A percentile compares a stretch with the other conserved stretches of the same genome.
phyloP scores from a whole-genome alignment of 2,113 vertebrate genomes.

The Oxyruncus cristatus region DNA sequence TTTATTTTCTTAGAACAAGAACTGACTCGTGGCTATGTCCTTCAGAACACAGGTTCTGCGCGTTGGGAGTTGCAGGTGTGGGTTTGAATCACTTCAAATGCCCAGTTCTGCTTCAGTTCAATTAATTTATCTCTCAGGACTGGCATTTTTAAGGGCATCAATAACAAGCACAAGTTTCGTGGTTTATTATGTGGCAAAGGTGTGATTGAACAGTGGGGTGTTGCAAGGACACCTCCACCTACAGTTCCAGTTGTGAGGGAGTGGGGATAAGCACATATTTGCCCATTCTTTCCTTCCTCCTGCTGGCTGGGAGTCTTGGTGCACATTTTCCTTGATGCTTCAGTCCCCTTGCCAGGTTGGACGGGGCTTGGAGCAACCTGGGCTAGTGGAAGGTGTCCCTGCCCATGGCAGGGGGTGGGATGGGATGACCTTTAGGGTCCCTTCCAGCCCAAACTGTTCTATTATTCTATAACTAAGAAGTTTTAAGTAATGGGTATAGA shows the following conservation, averaged over 20 bases:
- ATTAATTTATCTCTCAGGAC: neutral
- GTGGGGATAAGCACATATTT: neutral
- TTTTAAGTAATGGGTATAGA: neutral
- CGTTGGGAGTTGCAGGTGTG: neutral
- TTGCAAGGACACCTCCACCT: neutral
- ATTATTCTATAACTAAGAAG: neutral
- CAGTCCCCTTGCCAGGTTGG: neutral
- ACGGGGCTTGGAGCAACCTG: neutral
- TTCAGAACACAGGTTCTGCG: neutral
- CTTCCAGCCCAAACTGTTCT: neutral
- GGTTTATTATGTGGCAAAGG: neutral
- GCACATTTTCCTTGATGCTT: neutral
- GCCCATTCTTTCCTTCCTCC: neutral
- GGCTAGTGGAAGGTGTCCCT: neutral
- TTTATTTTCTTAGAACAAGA: neutral
- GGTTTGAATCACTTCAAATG: neutral
- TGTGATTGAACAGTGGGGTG: neutral
- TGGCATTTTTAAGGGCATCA: neutral
- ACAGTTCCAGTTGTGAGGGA: neutral
- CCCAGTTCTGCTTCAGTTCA: neutral
- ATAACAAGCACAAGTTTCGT: fast-evolving
- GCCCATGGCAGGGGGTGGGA: neutral
- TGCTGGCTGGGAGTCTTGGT: neutral
- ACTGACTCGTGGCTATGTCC: neutral
- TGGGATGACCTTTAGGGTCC: neutral